Evolutionary conservation across 1,140 invertebrate species (phyloP).

Genomic region (Lepidurus arcticus): DNA sequence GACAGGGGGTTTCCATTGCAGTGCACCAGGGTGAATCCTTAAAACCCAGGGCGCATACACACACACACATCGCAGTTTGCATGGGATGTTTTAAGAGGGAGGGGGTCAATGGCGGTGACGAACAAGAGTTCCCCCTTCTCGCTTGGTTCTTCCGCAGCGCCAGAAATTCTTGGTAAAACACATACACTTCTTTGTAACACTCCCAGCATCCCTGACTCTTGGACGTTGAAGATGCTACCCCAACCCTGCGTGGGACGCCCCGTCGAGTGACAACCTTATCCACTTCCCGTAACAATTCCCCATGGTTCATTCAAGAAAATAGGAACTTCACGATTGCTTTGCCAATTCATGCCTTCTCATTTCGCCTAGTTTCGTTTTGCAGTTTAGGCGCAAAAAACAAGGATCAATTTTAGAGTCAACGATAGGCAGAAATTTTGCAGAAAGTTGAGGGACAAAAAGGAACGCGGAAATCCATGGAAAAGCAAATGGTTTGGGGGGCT

Average conservation of each 20-base stretch:
- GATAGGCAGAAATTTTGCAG: neutral
- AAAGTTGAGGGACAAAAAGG: neutral
- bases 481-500: neutral
- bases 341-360: too few species aligned
- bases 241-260: neutral
- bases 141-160: neutral
- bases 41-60: neutral
- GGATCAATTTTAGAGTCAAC: too few species aligned
- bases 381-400: neutral
- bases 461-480: neutral
- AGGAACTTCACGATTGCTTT: too few species aligned
- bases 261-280: constrained; percentile 9
- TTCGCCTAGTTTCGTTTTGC: neutral
- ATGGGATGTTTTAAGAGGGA: neutral
- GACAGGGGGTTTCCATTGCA: constrained; percentile 5
- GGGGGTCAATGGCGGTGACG: neutral
- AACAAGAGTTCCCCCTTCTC: neutral
- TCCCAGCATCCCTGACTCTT: neutral
- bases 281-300: neutral
- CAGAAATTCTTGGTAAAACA: neutral
- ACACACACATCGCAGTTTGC: neutral
- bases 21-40: constrained; percentile 17
- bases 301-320: too few species aligned
- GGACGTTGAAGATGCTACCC: neutral
- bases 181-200: neutral